phyloP scores from a whole-genome alignment of 2,113 vertebrate genomes.

The Sinocyclocheilus anophthalmus region DNA sequence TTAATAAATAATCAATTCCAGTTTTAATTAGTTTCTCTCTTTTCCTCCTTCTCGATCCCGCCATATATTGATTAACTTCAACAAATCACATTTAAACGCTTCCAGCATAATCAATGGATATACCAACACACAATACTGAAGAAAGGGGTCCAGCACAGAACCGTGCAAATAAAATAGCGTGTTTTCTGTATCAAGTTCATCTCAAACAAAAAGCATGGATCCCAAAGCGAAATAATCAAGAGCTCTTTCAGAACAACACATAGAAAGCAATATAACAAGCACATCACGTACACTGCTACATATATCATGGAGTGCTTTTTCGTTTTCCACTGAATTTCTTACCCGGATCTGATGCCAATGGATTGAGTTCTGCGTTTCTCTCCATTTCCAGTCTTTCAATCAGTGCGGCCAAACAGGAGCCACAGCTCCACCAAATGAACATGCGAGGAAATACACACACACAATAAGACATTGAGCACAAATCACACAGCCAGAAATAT shows the following conservation, averaged over 20 bases:
- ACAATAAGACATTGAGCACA: background rate
- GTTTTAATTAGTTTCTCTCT: conserved; percentile 6
- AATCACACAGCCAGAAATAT: background rate
- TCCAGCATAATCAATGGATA: background rate
- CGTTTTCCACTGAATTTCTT: background rate
- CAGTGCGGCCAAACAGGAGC: background rate
- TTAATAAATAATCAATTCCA: conserved; percentile 13
- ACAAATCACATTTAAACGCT: background rate
- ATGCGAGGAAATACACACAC: background rate
- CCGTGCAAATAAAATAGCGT: background rate
- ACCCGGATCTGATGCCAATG: background rate
- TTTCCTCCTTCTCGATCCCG: background rate
- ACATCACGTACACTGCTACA: background rate
- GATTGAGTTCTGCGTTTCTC: background rate
- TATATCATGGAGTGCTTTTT: conserved; percentile 5
- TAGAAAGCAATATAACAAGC: background rate
- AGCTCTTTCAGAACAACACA: background rate
- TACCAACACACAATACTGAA: background rate
- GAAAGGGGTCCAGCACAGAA: background rate
- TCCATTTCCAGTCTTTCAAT: background rate
- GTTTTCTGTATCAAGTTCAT: background rate
- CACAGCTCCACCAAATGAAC: conserved; percentile 6
- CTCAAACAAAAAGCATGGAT: background rate
- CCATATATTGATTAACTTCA: background rate
- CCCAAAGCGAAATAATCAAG: background rate